These are phyloP conservation scores for Synergus japonicus DNA, from an alignment of 2,888 invertebrate species.

Conservation along the genomic window DNA sequence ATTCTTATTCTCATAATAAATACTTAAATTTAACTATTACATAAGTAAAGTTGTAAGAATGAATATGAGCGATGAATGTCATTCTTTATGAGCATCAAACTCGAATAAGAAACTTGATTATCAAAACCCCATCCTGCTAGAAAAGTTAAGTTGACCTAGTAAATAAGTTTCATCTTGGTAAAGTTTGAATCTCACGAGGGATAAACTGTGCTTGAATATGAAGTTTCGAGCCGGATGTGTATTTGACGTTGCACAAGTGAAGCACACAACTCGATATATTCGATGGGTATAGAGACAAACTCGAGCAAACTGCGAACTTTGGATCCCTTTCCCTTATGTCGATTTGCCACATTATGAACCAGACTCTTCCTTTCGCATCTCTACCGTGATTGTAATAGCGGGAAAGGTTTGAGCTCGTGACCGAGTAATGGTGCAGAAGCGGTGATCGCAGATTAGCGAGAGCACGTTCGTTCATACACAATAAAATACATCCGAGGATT, in stretches of 20 bases:
- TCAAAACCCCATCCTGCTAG: background rate
- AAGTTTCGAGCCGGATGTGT: slow-evolving; percentile 49
- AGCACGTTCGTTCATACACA: slow-evolving; percentile 53
- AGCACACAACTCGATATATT: slow-evolving; percentile 40
- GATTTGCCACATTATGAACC: slow-evolving; percentile 44
- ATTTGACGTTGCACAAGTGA: slow-evolving; percentile 50
- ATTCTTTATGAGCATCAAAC: background rate
- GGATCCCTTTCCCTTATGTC: slow-evolving; percentile 53
- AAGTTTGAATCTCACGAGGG: slow-evolving; percentile 4
- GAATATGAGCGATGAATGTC: background rate
- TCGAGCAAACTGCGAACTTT: slow-evolving; percentile 56
- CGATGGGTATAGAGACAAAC: slow-evolving; percentile 48
- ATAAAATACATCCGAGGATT: background rate
- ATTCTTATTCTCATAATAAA: too few species aligned
- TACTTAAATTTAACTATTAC: background rate
- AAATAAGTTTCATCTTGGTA: slow-evolving; percentile 25
- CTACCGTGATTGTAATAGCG: slow-evolving; percentile 63
- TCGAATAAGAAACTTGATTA: background rate
- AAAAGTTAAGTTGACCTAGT: slow-evolving; percentile 6
- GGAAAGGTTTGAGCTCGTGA: slow-evolving; percentile 67
- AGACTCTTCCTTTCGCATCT: slow-evolving; percentile 55
- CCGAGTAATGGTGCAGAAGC: slow-evolving; percentile 62
- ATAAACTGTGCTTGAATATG: background rate
- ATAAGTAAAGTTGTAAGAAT: background rate
- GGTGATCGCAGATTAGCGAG: slow-evolving; percentile 56